Evolutionary conservation across 2,888 invertebrate species (phyloP), one percentile per base, ranked within the genome.

Genomic region (Busseola fusca): DNA sequence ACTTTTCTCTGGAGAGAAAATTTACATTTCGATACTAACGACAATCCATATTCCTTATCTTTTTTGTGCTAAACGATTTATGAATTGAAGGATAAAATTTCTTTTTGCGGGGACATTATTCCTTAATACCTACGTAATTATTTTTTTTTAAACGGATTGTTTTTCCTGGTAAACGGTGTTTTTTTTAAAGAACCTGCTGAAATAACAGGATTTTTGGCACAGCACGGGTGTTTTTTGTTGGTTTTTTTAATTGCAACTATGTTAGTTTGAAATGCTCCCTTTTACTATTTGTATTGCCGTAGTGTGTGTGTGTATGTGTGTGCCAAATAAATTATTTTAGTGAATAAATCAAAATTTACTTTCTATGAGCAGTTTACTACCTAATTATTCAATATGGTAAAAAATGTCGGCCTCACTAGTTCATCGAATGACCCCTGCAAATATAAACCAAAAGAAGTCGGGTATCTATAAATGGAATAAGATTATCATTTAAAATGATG

Each of bases 401-500:
- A 62, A 64, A 57, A 54, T n/a, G 16, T n/a, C n/a, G n/a, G 14
- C 3, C 54, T 37, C 14, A 52, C n/a, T n/a, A n/a, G n/a, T 63
- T 48, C 54, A 37, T 37, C 14, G 4, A 21, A 2, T 72, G 21
- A 58, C 48, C 37, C 48, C n/a, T 16, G 30, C 4, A 25, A 37
- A 69, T 54, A 66, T 56, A 72, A 64, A 48, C 14, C 40, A 58
- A 70, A 69, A 60, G 74, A 77, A 73, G 69, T 65, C 56, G 52
- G 58, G 45, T 56, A 27, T 54, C 63, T 54, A 70, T 72, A 74
- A 83, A 73, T 69, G 52, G 75, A 78, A 76, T 72, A 58, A 83
- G 66, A 73, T 79, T 78, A 80, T 64, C 75, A 82, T 76, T 72
- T 74, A 70, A 66, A 73, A 50, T 16, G 57, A 57, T 18, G n/a